Conservation (phyloP, 2,797 vertebrate species). For the Harpagifer antarcticus region DNA sequence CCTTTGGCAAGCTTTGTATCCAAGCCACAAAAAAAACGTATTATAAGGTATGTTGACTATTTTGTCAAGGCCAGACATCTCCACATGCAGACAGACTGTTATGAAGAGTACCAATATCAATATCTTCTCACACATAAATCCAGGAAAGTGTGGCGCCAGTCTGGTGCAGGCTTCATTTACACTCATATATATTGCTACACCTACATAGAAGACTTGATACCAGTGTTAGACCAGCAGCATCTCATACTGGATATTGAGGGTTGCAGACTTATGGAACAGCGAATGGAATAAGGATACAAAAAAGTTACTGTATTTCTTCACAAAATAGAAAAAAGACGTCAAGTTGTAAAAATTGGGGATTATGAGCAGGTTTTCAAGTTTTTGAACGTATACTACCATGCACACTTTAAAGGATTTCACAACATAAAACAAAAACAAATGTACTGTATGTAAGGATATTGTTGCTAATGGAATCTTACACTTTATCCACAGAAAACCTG, state of each 20-base stretch:
- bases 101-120: conserved; percentile 11
- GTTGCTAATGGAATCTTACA: conserved; percentile 8
- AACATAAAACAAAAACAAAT: too few species aligned
- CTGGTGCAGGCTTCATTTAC: not conserved
- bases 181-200: not conserved
- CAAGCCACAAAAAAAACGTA: conserved; percentile 6
- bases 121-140: conserved; percentile 25
- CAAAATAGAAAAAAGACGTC: too few species aligned
- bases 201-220: not conserved
- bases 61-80: conserved; percentile 31
- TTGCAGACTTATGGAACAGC: not conserved
- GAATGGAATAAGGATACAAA: too few species aligned
- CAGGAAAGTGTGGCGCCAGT: conserved; percentile 3
- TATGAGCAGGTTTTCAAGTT: too few species aligned
- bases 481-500: conserved; percentile 6
- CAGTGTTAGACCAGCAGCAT: conserved; percentile 3
- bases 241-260: not conserved
- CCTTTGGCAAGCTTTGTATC: conserved; percentile 22
- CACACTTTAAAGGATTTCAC: too few species aligned
- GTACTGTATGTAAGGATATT: not conserved
- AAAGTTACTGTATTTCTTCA: too few species aligned
- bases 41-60: conserved; percentile 31
- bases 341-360: too few species aligned
- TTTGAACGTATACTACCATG: too few species aligned
- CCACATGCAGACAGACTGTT: conserved; percentile 12